These are phyloP conservation scores for Drosophila nr. fundita DNA, from an alignment of 2,888 invertebrate species.

Conservation along the genomic window DNA sequence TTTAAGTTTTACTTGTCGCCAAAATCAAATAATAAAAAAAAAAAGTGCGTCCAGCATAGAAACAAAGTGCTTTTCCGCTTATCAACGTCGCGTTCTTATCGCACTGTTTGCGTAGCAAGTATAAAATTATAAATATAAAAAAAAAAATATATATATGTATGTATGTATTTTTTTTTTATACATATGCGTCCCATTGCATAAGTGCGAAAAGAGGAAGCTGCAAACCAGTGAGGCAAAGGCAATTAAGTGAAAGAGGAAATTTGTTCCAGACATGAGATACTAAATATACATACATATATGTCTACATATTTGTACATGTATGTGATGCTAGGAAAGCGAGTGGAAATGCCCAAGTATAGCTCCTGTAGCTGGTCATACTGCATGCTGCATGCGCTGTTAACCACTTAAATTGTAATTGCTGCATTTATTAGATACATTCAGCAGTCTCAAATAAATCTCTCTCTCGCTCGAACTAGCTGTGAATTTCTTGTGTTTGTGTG, in stretches of 20 bases:
- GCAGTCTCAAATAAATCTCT: constrained; percentile 13
- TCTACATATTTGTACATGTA: not conserved
- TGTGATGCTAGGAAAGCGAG: constrained; percentile 16
- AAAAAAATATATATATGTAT: constrained; percentile 12
- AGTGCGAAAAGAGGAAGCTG: constrained; percentile 57
- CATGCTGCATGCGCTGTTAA: constrained; percentile 50
- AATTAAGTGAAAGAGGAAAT: constrained; percentile 2
- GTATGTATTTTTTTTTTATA: constrained; percentile 10
- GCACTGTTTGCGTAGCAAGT: constrained; percentile 56
- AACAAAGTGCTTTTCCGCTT: constrained; percentile 29
- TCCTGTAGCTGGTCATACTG: constrained; percentile 36
- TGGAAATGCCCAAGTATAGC: constrained; percentile 39
- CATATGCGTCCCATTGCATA: constrained; percentile 53
- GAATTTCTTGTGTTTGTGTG: constrained; percentile 7
- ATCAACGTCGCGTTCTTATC: constrained; percentile 65
- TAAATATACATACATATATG: not conserved
- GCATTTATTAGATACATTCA: constrained; percentile 58
- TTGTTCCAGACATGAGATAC: not conserved
- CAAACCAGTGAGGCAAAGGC: constrained; percentile 9
- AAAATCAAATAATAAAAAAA: not conserved
- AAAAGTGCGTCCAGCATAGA: constrained; percentile 36
- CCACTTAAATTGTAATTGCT: constrained; percentile 60
- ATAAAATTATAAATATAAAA: constrained; percentile 14
- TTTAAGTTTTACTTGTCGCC: not conserved
- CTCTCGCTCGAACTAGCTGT: constrained; percentile 8